Conservation (phyloP, 2,888 invertebrate genomes). For the Lissocephala sabroskyi region DNA sequence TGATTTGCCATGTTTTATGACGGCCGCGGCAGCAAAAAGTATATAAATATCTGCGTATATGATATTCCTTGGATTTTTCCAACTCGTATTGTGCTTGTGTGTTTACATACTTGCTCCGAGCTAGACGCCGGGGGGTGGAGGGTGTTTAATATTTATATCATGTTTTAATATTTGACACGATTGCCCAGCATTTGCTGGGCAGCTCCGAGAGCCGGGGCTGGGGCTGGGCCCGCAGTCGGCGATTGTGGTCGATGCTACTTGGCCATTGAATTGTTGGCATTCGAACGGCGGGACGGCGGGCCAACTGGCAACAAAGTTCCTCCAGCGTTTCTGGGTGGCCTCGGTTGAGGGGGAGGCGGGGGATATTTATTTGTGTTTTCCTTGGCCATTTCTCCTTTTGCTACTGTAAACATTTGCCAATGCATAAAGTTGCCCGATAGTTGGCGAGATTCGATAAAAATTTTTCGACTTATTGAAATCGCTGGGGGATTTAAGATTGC, state of each 20-base stretch:
- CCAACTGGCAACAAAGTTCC: slow-evolving; percentile 24
- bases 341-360: too few relatives aligned
- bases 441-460: background rate
- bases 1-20: slow-evolving; percentile 15
- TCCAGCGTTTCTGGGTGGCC: too few relatives aligned
- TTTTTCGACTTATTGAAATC: too few relatives aligned
- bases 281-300: too few relatives aligned
- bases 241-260: too few relatives aligned
- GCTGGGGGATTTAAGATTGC: too few relatives aligned
- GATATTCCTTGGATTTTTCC: slow-evolving; percentile 34
- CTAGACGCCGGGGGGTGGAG: slow-evolving; percentile 4
- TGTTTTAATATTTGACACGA: slow-evolving; percentile 66
- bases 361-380: slow-evolving; percentile 17
- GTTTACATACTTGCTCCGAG: slow-evolving; percentile 21
- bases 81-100: slow-evolving; percentile 47
- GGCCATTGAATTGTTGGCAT: slow-evolving; percentile 20
- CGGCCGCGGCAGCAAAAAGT: background rate
- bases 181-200: slow-evolving; percentile 46
- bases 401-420: slow-evolving; percentile 33
- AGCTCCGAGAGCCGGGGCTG: too few relatives aligned
- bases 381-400: background rate
- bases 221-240: too few relatives aligned
- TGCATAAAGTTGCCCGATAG: slow-evolving; percentile 42
- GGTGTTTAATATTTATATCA: slow-evolving; percentile 63
- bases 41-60: background rate